Base-by-base conservation (phyloP, 2,888 invertebrate genomes). In the Trissolcus brochymenae region DNA sequence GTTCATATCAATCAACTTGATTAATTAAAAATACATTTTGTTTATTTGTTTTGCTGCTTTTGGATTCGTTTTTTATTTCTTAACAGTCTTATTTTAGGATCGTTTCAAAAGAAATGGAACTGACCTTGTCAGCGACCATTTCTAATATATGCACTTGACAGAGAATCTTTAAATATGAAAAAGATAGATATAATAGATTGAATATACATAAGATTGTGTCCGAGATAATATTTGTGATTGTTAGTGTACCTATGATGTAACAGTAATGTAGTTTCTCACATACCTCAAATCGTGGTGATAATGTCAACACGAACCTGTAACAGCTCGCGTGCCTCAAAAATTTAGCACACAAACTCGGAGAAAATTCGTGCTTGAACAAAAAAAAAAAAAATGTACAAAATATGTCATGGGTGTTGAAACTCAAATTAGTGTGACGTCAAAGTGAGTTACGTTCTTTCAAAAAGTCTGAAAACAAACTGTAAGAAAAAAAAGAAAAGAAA, bases 121-220 rank as follows among this genome's bases (percentile, higher is more conserved):
- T 6, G 16, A 56, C 21, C 56, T 66, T 49, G 21, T 50, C 11
- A 16, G 17, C 4, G 4, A 43, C 11, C n/a, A 56, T 41, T 53
- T 54, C 54, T 43, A 55, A 55, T 46, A n/a, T 14, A 16, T 19
- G 2, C 40, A 21, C 43, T 16, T 35, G 17, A 49, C 41, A 19
- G 40, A 35, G 13, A 25, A 61, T 14, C 43, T 4, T 19, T 46
- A 25, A 19, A 56, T 56, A 17, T 56, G 49, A 49, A 49, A 64
- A 46, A 64, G 14, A 46, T 43, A 43, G 35, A 50, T 51, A 40
- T 65, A 65, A 55, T 17, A 49, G 35, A 21, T 65, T 56, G 65
- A 65, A 65, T 65, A 56, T 56, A 65, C 54, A 64, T 64, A 43
- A 65, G 65, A 66, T 66, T 56, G 16, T 11, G n/a, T 16, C 50